Base-by-base conservation (phyloP, 2,797 vertebrate species). In the Ciconia nigra region DNA sequence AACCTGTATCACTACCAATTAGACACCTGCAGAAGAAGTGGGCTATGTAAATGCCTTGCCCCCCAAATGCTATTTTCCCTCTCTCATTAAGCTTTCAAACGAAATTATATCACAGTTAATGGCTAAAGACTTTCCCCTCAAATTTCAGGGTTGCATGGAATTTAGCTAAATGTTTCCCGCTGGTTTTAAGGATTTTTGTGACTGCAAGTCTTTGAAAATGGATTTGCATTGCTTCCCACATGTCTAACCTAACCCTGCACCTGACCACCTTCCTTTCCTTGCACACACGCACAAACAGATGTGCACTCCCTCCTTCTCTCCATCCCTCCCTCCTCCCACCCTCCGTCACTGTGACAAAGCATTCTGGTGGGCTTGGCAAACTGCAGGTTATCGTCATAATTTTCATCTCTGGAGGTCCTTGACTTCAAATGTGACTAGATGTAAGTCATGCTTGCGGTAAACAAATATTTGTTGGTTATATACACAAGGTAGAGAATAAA, bases 81-180 rank as follows among this genome's bases (percentile, higher is more conserved):
- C 90, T 90, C 79, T 95, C 91, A 57, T 97, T 96, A 96, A 93
- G 89, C 87, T 96, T 94, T 96, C 95, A 97, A 87, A 93, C 74
- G 74, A 89, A 96, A 95, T 96, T 93, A 92, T 81, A 89, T 89
- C 83, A 87, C 31, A 83, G 78, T 49, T 94, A 93, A 93, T 92
- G 91, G 94, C 49, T 93, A 78, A 91, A 87, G 81, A 62, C 69
- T 93, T 95, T 93, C 76, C 29, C 80, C 62, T 90, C 67, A 76
- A 91, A 93, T 93, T 89, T 87, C 72, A 79, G 46, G 17, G 25
- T 81, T 90, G 21, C 28, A 24, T 52, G 77, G 63, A 78, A 81
- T 82, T 88, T 92, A 89, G 51, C 77, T 76, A 86, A 46, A 94
- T 42, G 58, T 67, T 62, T 94, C 54, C 14, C 81, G 87, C 29